Evolutionary conservation across 1,140 invertebrate species (phyloP), one percentile per base, ranked within the genome.

Genomic region (Drosophila obscura): DNA sequence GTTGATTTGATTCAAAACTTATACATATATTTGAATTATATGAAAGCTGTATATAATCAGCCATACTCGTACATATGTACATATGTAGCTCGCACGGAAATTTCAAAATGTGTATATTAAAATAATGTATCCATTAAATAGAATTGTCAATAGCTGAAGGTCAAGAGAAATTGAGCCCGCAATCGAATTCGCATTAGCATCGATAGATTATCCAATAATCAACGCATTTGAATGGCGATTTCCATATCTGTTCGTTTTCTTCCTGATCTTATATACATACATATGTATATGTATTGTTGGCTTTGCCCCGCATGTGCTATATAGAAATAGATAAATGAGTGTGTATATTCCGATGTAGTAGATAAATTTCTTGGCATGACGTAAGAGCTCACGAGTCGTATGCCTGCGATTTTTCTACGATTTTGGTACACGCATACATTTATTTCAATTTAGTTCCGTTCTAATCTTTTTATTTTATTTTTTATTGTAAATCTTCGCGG

Each of bases 371-470:
- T 69, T 56, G 60, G 68, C 76, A 78, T 85, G 81, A 84, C 81
- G 81, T 87, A 84, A 84, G 81, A 46, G 68, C 73, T 84, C 81
- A 84, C 77, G 81, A 81, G 82, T 84, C 61, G 80, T 63, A 11
- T 59, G 65, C 56, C 58, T 65, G 58, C 57, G 44, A 73, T 62
- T 73, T 57, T 49, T 31, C 43, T 41, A 44, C 63, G 16, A 43
- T 65, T 65, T 69, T 56, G 13, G 35, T 39, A 43, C 58, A 73
- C 68, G 69, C 68, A 73, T 72, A 60, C 60, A 71, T 61, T 48
- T 53, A 26, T 71, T 52, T 50, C 51, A 69, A 26, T 43, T 69
- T 44, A 24, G 31, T 41, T 39, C 13, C 50, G 19, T 31, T 53
- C 16, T 62, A 15, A 22, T 16, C 22, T 41, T 45, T 39, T 44